phyloP scores from a whole-genome alignment of 2,113 vertebrate genomes.

The Herpailurus yagouaroundi region DNA sequence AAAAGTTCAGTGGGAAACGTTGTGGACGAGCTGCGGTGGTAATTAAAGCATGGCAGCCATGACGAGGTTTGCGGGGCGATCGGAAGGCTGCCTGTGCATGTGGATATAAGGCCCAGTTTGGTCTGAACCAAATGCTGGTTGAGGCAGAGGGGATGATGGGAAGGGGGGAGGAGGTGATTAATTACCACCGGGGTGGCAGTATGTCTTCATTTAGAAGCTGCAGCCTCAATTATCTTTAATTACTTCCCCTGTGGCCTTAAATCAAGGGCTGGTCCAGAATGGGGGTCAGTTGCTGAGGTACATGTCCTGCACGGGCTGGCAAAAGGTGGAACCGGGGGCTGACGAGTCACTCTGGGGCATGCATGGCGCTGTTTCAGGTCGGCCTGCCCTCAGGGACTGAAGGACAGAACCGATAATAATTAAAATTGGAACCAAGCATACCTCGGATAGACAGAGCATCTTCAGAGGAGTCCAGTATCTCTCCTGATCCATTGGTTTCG shows the following conservation, averaged over 20 bases:
- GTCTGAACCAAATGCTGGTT: background rate
- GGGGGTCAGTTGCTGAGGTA: background rate
- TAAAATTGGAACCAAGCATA: background rate
- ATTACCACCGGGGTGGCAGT: background rate
- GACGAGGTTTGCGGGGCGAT: background rate
- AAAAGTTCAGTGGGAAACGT: background rate
- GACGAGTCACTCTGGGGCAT: background rate
- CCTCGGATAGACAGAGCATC: background rate
- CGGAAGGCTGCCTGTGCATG: background rate
- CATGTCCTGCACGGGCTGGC: background rate
- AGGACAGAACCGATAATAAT: background rate
- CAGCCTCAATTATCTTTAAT: constrained; percentile 51
- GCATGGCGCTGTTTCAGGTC: background rate
- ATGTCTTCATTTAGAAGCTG: constrained; percentile 64
- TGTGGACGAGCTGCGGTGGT: background rate
- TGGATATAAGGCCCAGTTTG: background rate
- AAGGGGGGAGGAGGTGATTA: background rate
- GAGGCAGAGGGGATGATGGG: background rate
- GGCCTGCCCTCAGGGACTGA: background rate
- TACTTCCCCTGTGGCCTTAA: constrained; percentile 40
- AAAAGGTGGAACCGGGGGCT: background rate
- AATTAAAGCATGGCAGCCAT: background rate
- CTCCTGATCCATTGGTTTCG: background rate
- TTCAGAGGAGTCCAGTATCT: background rate
- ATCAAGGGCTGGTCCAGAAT: background rate